phyloP scores from a whole-genome alignment of 2,888 invertebrate genomes.

The Leucozona laternaria region DNA sequence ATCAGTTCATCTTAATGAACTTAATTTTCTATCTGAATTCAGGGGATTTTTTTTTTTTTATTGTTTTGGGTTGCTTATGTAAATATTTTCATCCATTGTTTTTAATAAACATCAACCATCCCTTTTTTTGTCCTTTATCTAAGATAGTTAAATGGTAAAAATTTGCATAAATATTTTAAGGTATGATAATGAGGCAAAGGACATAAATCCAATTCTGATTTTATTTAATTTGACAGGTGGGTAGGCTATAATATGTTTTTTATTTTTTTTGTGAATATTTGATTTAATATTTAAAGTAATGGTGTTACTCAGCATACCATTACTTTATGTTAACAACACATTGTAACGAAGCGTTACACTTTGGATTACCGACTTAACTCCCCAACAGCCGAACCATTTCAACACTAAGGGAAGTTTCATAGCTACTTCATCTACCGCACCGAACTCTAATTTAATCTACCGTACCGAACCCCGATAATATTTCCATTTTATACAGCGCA shows the following conservation, averaged over 20 bases:
- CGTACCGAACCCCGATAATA: too few species aligned
- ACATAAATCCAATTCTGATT: background rate
- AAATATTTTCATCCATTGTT: slow-evolving; percentile 1
- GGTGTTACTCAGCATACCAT: too few species aligned
- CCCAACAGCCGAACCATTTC: too few species aligned
- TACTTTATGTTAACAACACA: too few species aligned
- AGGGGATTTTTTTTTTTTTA: background rate
- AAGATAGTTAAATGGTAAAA: background rate
- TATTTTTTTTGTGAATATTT: background rate
- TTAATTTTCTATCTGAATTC: slow-evolving; percentile 24
- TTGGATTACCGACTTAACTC: too few species aligned
- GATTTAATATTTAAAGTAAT: background rate
- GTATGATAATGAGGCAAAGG: background rate
- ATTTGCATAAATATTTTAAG: background rate
- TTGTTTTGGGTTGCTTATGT: slow-evolving; percentile 25
- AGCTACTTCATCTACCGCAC: too few species aligned
- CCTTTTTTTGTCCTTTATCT: background rate
- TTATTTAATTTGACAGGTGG: background rate
- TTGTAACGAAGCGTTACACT: too few species aligned
- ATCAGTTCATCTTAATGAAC: slow-evolving; percentile 16
- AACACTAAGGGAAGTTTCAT: too few species aligned
- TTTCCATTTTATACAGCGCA: too few species aligned
- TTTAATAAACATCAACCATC: background rate
- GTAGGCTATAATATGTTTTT: background rate
- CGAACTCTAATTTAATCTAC: too few species aligned